Evolutionary conservation across 2,113 vertebrate genomes (phyloP), one percentile per base, ranked within the genome.

Genomic region (Mormyrus iriodes): DNA sequence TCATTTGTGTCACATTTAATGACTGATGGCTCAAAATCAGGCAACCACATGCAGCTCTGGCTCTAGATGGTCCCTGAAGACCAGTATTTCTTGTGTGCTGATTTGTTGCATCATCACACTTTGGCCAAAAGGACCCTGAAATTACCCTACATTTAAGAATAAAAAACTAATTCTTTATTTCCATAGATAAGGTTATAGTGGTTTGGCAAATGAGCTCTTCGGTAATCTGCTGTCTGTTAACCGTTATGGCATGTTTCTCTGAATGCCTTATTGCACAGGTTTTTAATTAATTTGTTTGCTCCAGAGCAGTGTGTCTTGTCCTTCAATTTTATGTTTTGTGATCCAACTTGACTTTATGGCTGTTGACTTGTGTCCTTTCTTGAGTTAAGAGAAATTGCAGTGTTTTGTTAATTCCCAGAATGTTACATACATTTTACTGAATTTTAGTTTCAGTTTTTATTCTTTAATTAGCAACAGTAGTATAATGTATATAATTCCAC

Each of bases 191-290:
- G 31, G 73, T 42, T 42, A 79, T 19, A 42, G 73, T 79, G 35
- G 39, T 15, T 79, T 79, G 35, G 73, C 73, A 79, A 17, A 0
- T 42, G 35, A 17, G 2, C 35, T 79, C 61, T 69, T 69, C 31
- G 61, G 10, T 44, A 84, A 84, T 84, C 42, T 48, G 82, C 24
- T 84, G 82, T 79, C 73, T 84, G 39, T 84, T 84, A 84, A n/a
- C 21, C 39, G 48, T 84, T 48, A 24, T 48, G 35, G 21, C 44
- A 3, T 1, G 21, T 48, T 84, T 44, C 7, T 84, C 82, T 24
- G 39, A 84, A 46, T 84, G 44, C 9, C 44, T 21, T 84, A 46
- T 84, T 10, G 79, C 44, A n/a, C 44, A 84, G 4, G 35, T n/a
- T 84, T 48, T 46, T n/a, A 69, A 69, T 69, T 13, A 69, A 69